Evolutionary conservation across 2,888 invertebrate genomes (phyloP).

Genomic region (Mechanitis mazaeus): DNA sequence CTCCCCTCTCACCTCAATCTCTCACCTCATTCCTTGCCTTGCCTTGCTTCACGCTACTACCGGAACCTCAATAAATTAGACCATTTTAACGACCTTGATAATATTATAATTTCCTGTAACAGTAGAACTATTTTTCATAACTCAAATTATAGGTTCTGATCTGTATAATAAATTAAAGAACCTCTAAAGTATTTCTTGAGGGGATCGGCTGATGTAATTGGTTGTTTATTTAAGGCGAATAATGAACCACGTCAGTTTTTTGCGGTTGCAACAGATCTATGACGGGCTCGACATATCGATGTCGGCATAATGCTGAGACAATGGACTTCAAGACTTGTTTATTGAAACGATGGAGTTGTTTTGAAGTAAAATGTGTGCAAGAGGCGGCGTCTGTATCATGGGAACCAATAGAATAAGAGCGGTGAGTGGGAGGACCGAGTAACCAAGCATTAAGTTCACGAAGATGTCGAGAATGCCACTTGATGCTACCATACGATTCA

Average conservation of each 20-base stretch:
- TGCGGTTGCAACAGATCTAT: conserved; percentile 59
- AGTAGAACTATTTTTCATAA: background rate
- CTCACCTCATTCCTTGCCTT: conserved; percentile 21
- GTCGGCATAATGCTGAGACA: conserved; percentile 67
- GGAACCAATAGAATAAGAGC: conserved; percentile 65
- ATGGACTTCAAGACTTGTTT: conserved; percentile 73
- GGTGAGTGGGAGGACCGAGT: conserved; percentile 67
- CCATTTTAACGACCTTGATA: conserved; percentile 32
- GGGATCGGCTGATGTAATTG: conserved; percentile 25
- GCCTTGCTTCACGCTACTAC: conserved; percentile 50
- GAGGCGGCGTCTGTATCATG: conserved; percentile 62
- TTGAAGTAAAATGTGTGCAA: conserved; percentile 67
- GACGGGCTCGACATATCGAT: conserved; percentile 53
- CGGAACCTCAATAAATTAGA: conserved; percentile 33
- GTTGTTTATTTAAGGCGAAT: conserved; percentile 35
- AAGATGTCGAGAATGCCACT: conserved; percentile 51
- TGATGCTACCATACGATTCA: conserved; percentile 43
- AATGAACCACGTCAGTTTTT: conserved; percentile 49
- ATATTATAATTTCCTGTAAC: background rate
- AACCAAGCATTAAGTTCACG: conserved; percentile 60
- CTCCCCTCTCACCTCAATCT: conserved; percentile 36
- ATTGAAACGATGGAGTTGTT: conserved; percentile 72
- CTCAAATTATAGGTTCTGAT: background rate
- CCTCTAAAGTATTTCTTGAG: background rate
- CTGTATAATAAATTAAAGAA: background rate